Conservation (phyloP, 2,888 invertebrate species). For the Watsonalla cultraria region DNA sequence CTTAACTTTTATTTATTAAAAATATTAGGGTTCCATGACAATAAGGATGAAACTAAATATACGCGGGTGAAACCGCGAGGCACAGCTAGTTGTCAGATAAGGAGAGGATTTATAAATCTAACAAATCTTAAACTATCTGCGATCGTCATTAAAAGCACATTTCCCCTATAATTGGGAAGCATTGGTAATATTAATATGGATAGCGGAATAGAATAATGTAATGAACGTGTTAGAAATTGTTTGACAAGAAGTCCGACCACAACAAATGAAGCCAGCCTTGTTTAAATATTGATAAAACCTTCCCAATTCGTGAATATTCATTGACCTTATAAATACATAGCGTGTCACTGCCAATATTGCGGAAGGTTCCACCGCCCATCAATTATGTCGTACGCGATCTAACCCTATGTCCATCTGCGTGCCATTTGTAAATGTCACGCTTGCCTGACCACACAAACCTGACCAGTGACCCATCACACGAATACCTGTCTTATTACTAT, state of each 20-base stretch:
- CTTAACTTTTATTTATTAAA: too few relatives aligned
- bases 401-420: conserved; percentile 64
- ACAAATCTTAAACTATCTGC: too few relatives aligned
- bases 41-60: too few relatives aligned
- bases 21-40: too few relatives aligned
- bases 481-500: conserved; percentile 22
- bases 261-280: conserved; percentile 6
- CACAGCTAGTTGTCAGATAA: too few relatives aligned
- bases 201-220: too few relatives aligned
- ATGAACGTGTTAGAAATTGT: background rate
- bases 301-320: conserved; percentile 30
- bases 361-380: conserved; percentile 48
- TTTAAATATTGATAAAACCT: conserved; percentile 11
- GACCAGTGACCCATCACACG: conserved; percentile 11
- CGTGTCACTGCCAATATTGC: conserved; percentile 38
- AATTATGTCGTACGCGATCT: conserved; percentile 66
- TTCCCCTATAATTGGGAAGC: too few relatives aligned
- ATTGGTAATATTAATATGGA: too few relatives aligned
- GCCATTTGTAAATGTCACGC: conserved; percentile 63
- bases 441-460: conserved; percentile 29
- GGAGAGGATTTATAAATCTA: too few relatives aligned
- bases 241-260: background rate
- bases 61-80: too few relatives aligned
- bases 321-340: conserved; percentile 32
- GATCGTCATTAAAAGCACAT: too few relatives aligned